A percentile compares a stretch with the other conserved stretches of the same genome.
These are phyloP conservation scores for Microvelia longipes DNA, from an alignment of 1,140 invertebrate species.

Conservation along the genomic window DNA sequence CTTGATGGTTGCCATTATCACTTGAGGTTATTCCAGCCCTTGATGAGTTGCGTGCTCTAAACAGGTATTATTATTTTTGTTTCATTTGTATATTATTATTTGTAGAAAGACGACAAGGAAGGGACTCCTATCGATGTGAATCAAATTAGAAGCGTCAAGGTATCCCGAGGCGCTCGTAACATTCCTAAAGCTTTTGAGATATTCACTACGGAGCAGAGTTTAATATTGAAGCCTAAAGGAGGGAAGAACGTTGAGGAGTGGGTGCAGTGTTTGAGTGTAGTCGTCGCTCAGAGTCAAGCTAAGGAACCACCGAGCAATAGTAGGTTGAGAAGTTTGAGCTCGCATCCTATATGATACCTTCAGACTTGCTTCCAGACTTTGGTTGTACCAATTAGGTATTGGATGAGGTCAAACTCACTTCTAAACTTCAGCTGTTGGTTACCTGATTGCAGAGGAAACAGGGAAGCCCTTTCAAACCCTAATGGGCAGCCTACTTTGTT, in stretches of 20 bases:
- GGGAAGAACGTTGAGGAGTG: constrained; percentile 89
- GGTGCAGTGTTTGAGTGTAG: constrained; percentile 78
- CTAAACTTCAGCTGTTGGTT: too few species aligned
- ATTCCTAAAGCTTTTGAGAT: constrained; percentile 93
- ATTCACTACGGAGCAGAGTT: constrained; percentile 79
- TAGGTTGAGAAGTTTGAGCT: not conserved
- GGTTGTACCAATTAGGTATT: too few species aligned
- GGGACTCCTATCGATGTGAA: constrained; percentile 58
- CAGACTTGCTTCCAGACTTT: too few species aligned
- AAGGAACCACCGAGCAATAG: constrained; percentile 20
- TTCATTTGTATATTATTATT: too few species aligned
- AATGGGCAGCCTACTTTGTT: too few species aligned
- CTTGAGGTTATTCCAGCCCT: too few species aligned
- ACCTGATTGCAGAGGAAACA: too few species aligned
- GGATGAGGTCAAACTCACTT: too few species aligned
- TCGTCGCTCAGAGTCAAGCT: constrained; percentile 64
- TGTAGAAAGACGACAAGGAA: constrained; percentile 39
- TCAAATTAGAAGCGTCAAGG: constrained; percentile 82
- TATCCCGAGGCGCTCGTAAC: constrained; percentile 63
- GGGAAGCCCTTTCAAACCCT: too few species aligned
- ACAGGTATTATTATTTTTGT: too few species aligned
- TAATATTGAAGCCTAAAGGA: constrained; percentile 83
- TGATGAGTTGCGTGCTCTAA: too few species aligned
- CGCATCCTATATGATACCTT: not conserved
- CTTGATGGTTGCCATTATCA: too few species aligned